Evolutionary conservation across 2,888 invertebrate species (phyloP).

Genomic region (Ectemnius cavifrons): DNA sequence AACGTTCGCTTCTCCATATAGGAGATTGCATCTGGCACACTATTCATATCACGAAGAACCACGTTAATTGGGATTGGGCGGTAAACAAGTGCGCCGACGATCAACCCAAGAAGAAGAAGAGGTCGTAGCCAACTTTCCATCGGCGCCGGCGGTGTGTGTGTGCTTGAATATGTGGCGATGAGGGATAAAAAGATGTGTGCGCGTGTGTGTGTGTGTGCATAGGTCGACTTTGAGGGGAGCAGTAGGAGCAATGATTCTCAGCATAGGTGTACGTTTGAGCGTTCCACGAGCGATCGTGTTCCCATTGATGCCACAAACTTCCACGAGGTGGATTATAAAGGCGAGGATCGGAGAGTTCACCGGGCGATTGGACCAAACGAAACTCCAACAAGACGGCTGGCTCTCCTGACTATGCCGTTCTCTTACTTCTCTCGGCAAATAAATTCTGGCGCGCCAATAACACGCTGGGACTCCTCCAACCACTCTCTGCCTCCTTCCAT

Average conservation of each 20-base stretch:
- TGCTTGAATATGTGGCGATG: no score
- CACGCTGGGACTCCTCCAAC: slow-evolving; percentile 30
- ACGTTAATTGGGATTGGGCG: slow-evolving; percentile 1
- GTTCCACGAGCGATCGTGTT: slow-evolving; percentile 30
- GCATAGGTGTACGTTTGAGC: no score
- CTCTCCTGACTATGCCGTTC: slow-evolving; percentile 30
- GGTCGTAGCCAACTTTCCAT: background rate
- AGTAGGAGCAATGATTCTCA: no score
- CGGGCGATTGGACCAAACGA: slow-evolving; percentile 10
- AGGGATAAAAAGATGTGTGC: no score
- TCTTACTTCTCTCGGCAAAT: slow-evolving; percentile 55
- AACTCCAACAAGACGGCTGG: slow-evolving; percentile 10
- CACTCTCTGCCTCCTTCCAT: slow-evolving; percentile 52
- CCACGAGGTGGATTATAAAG: background rate
- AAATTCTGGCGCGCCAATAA: slow-evolving; percentile 21
- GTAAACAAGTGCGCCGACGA: background rate
- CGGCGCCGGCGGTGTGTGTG: background rate
- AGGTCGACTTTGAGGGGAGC: no score
- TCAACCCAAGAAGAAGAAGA: background rate
- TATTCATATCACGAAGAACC: background rate
- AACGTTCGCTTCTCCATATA: background rate
- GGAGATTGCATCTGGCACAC: background rate
- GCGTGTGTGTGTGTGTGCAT: no score
- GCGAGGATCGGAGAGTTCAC: background rate
- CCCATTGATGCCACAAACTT: slow-evolving; percentile 47